Conservation (phyloP, 37 sponge, comb jelly and placozoan species). For the Halichondria panicea region DNA sequence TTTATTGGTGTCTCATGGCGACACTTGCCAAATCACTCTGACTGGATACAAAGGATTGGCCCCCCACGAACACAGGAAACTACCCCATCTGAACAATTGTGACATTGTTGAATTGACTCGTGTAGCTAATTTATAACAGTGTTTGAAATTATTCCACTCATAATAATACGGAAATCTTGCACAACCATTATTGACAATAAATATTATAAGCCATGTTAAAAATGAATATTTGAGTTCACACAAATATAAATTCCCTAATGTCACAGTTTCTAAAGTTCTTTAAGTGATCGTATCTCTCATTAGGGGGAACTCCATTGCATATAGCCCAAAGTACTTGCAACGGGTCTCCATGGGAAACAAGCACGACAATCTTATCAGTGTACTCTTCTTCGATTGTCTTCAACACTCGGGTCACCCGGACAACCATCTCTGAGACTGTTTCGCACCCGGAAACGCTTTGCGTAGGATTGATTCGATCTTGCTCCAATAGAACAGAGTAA, state of each 20-base stretch:
- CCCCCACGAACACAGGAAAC: conserved; percentile 5
- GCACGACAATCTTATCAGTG: conserved; percentile 8
- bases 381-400: conserved; percentile 12
- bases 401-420: conserved; percentile 11
- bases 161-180: background rate
- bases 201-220: background rate
- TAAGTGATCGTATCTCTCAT: background rate
- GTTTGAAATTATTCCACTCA: background rate
- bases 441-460: conserved; percentile 8
- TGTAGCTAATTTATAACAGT: background rate
- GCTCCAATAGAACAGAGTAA: background rate
- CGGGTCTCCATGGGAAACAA: conserved; percentile 52
- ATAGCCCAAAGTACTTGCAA: conserved; percentile 9
- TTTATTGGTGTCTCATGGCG: conserved; percentile 40
- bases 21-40: conserved; percentile 16
- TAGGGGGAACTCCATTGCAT: conserved; percentile 13
- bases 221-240: background rate
- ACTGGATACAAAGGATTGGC: conserved; percentile 10
- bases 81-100: conserved; percentile 9
- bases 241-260: conserved; percentile 19
- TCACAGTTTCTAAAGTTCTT: conserved; percentile 17
- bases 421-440: conserved; percentile 17
- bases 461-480: conserved; percentile 19
- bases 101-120: conserved; percentile 19
- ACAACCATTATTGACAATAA: background rate